phyloP scores from a whole-genome alignment of 2,888 invertebrate species.

The Patella caerulea region DNA sequence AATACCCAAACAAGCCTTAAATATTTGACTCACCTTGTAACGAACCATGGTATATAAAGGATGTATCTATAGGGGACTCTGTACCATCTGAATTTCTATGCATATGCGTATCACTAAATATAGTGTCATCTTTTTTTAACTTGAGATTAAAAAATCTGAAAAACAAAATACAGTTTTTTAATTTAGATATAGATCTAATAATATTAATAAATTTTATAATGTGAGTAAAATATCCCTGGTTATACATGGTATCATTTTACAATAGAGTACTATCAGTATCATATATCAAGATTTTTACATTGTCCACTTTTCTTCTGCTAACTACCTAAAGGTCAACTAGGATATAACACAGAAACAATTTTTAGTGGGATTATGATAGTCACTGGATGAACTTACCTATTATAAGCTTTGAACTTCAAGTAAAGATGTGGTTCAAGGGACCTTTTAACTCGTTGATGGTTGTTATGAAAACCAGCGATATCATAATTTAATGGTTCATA shows the following conservation, averaged over 20 bases:
- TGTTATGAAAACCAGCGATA: slow-evolving; percentile 43
- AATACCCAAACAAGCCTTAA: not conserved
- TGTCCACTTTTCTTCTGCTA: no score
- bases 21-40: slow-evolving; percentile 46
- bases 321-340: no score
- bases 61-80: slow-evolving; percentile 49
- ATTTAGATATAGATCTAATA: no score
- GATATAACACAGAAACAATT: no score
- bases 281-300: no score
- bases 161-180: slow-evolving; percentile 21
- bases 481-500: slow-evolving; percentile 58
- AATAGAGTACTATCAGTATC: no score
- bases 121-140: slow-evolving; percentile 44
- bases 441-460: slow-evolving; percentile 52
- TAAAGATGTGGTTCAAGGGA: slow-evolving; percentile 48
- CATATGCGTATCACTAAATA: slow-evolving; percentile 49
- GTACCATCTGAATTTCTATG: slow-evolving; percentile 45
- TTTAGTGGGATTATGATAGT: no score
- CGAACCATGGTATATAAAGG: slow-evolving; percentile 57
- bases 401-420: slow-evolving; percentile 54
- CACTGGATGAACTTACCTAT: slow-evolving; percentile 42
- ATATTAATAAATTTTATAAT: no score
- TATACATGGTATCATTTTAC: no score
- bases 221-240: no score
- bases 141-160: slow-evolving; percentile 56